Evolutionary conservation across 2,888 invertebrate genomes (phyloP).

Genomic region (Tolmerus cingulatus): DNA sequence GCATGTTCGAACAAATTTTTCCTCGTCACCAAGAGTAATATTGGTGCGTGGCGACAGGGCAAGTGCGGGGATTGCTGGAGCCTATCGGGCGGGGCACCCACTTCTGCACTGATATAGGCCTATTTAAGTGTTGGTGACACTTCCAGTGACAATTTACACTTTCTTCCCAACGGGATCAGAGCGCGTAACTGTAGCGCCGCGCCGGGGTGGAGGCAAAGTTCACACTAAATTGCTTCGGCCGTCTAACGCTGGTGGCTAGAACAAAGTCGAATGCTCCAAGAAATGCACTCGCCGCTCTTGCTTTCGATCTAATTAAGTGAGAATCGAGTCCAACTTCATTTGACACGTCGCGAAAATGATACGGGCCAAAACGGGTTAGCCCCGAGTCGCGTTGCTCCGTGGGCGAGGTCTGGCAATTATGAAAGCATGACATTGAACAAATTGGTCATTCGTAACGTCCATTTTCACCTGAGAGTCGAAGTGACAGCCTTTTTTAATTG

Average conservation of each 20-base stretch:
- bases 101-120: slow-evolving; percentile 11
- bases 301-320: slow-evolving; percentile 24
- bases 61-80: slow-evolving; percentile 16
- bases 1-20: slow-evolving; percentile 49
- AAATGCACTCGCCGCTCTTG: not conserved
- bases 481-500: not conserved
- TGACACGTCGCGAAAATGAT: slow-evolving; percentile 5
- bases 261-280: not conserved
- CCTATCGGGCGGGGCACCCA: not conserved
- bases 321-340: slow-evolving; percentile 5
- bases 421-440: slow-evolving; percentile 30
- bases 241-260: not conserved
- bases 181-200: not conserved
- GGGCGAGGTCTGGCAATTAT: not conserved
- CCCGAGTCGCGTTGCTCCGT: not conserved
- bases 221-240: not conserved
- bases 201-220: not conserved
- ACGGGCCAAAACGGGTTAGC: not conserved
- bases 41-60: not conserved
- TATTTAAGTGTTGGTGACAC: slow-evolving; percentile 20
- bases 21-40: slow-evolving; percentile 33
- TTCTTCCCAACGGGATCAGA: not conserved
- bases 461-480: not conserved
- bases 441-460: not conserved
- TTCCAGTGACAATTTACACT: slow-evolving; percentile 11